A percentile compares a stretch with the other conserved stretches of the same genome.
phyloP scores from a whole-genome alignment of 2,888 invertebrate genomes.

The Ochropleura plecta region DNA sequence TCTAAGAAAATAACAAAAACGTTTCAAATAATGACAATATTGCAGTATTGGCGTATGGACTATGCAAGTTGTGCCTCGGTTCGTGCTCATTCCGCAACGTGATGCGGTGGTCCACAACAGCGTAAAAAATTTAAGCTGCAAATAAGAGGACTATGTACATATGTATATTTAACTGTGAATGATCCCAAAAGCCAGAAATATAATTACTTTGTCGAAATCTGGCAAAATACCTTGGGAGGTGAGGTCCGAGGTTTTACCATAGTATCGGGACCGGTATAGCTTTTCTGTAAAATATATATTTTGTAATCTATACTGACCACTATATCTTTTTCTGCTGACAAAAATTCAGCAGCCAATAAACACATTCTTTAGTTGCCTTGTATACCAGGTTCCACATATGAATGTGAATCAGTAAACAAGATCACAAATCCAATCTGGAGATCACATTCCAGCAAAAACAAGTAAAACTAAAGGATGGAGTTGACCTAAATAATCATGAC shows the following conservation, averaged over 20 bases:
- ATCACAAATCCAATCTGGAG: constrained; percentile 39
- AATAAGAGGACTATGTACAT: constrained; percentile 55
- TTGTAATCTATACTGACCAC: constrained; percentile 39
- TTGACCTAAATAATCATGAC: constrained; percentile 70
- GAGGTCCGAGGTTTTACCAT: constrained; percentile 73
- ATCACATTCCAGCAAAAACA: constrained; percentile 57
- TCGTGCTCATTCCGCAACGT: constrained; percentile 43
- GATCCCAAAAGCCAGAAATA: constrained; percentile 67
- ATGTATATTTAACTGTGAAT: constrained; percentile 55
- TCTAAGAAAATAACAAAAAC: constrained; percentile 18
- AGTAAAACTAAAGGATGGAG: constrained; percentile 63
- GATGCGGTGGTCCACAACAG: constrained; percentile 43
- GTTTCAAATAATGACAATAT: constrained; percentile 18
- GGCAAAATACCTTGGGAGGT: constrained; percentile 67
- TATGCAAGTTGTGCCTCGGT: constrained; percentile 40
- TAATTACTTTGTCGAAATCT: constrained; percentile 55
- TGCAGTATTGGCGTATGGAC: constrained; percentile 44
- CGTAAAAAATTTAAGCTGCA: constrained; percentile 59
- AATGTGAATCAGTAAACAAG: constrained; percentile 13
- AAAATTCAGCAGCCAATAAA: constrained; percentile 12
- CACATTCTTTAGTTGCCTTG: constrained; percentile 39
- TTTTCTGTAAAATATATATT: constrained; percentile 74
- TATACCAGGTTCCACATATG: not conserved
- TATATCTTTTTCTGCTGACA: constrained; percentile 6
- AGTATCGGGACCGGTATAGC: constrained; percentile 74